These are phyloP conservation scores for Tamandua tetradactyla DNA, from an alignment of 2,797 vertebrate genomes.

Conservation along the genomic window DNA sequence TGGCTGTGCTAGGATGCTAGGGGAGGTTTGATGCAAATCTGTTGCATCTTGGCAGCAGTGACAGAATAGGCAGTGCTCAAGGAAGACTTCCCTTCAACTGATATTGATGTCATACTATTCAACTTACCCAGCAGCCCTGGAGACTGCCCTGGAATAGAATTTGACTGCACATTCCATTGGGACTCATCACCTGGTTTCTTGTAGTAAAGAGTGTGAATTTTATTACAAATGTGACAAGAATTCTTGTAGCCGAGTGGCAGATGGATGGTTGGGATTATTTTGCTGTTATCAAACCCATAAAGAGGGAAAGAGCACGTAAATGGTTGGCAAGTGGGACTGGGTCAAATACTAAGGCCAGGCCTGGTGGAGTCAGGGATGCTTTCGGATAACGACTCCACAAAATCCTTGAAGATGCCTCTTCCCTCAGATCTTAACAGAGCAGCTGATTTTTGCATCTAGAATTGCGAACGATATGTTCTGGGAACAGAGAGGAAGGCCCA, in stretches of 20 bases:
- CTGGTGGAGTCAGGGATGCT: background rate
- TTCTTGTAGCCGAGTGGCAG: background rate
- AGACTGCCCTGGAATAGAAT: background rate
- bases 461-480: background rate
- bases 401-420: background rate
- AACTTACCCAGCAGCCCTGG: background rate
- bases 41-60: background rate
- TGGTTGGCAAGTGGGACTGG: background rate
- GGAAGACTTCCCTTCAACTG: background rate
- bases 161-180: background rate
- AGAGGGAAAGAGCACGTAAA: background rate
- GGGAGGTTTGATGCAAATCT: background rate
- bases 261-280: background rate
- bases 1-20: background rate
- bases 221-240: background rate
- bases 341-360: background rate
- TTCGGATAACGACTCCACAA: background rate
- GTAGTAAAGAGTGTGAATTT: background rate
- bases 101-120: background rate
- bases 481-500: background rate
- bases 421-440: background rate
- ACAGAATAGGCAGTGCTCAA: background rate
- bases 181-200: background rate
- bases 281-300: background rate
- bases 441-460: background rate